Conservation (phyloP, 2,888 invertebrate genomes). For the Atethmia centrago region DNA sequence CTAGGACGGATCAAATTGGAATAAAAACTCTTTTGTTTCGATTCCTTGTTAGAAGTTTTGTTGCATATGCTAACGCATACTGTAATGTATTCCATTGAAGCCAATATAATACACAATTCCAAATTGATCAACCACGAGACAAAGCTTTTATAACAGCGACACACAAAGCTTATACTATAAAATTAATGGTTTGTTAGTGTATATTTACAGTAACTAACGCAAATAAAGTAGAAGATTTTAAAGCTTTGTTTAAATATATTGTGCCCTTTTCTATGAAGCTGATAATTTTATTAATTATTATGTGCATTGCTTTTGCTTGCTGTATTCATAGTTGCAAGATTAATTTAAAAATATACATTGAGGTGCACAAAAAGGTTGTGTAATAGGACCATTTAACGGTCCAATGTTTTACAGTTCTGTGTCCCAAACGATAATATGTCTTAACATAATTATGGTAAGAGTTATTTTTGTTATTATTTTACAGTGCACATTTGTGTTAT, state of each 20-base stretch:
- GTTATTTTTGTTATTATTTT: not conserved
- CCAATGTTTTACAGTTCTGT: not conserved
- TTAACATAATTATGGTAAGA: not conserved
- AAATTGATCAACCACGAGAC: slow-evolving; percentile 87
- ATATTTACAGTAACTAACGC: slow-evolving; percentile 79
- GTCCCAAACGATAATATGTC: not conserved
- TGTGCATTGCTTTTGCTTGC: slow-evolving; percentile 35
- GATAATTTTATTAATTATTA: slow-evolving; percentile 17
- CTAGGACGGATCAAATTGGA: slow-evolving; percentile 87
- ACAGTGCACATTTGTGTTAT: not conserved
- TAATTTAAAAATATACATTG: not conserved
- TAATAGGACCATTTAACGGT: not conserved
- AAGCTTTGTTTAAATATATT: slow-evolving; percentile 61
- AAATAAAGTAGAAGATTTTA: slow-evolving; percentile 71
- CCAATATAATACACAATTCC: slow-evolving; percentile 88
- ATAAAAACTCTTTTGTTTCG: slow-evolving; percentile 71
- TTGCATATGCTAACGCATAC: slow-evolving; percentile 44
- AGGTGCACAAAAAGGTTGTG: not conserved
- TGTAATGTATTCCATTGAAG: slow-evolving; percentile 72
- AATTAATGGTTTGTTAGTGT: slow-evolving; percentile 89
- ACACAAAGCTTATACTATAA: slow-evolving; percentile 83
- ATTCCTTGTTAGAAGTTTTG: slow-evolving; percentile 65
- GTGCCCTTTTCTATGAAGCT: slow-evolving; percentile 61
- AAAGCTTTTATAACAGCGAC: slow-evolving; percentile 82
- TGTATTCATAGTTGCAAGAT: slow-evolving; percentile 31